Conservation (phyloP, 2,888 invertebrate genomes). For the Linnaemya vulpina region DNA sequence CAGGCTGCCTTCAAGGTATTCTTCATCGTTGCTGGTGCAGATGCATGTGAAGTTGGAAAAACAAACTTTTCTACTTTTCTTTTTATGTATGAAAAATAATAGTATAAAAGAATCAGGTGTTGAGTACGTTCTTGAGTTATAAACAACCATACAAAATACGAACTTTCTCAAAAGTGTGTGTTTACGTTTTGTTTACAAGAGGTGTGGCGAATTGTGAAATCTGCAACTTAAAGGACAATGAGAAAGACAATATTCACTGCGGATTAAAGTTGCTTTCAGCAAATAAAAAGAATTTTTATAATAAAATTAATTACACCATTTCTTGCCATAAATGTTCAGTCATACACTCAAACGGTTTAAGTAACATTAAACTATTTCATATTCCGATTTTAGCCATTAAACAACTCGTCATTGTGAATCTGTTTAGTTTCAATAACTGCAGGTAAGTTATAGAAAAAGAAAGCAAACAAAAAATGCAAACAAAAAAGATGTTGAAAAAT, state of each 20-base stretch:
- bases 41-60: slow-evolving; percentile 25
- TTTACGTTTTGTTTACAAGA: not conserved
- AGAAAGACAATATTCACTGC: no score
- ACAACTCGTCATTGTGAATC: not conserved
- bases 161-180: slow-evolving; percentile 2
- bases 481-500: slow-evolving; percentile 26
- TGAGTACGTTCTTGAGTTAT: slow-evolving; percentile 54
- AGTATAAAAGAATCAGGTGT: slow-evolving; percentile 65
- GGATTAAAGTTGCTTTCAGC: no score
- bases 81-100: no score
- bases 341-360: no score
- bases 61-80: no score
- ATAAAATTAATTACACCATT: no score
- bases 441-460: not conserved
- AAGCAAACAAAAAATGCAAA: not conserved
- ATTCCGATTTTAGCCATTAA: not conserved
- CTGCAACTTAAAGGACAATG: not conserved
- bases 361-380: no score
- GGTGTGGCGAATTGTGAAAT: slow-evolving; percentile 16
- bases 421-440: not conserved
- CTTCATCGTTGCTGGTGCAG: not conserved
- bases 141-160: slow-evolving; percentile 21
- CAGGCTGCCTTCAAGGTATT: no score
- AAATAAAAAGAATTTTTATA: no score
- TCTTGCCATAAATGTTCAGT: no score